Evolutionary conservation across 1,140 invertebrate genomes (phyloP).

Genomic region (Ceratina australensis): DNA sequence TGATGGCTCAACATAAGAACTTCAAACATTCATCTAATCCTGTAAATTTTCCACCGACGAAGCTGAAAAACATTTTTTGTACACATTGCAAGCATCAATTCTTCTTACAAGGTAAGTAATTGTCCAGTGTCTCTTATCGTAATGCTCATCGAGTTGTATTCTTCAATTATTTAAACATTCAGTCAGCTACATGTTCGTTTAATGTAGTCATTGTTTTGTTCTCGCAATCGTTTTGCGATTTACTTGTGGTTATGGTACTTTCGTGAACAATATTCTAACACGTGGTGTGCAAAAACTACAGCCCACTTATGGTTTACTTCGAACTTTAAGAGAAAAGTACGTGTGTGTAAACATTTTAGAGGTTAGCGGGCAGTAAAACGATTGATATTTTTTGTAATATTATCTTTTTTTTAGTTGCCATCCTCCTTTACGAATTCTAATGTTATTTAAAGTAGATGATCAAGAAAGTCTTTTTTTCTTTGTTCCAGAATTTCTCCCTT

Average conservation of each 20-base stretch:
- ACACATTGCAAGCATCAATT: conserved; percentile 59
- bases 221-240: background rate
- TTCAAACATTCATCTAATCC: background rate
- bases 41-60: conserved; percentile 42
- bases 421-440: background rate
- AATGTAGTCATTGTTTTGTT: background rate
- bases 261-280: background rate
- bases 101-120: conserved; percentile 59
- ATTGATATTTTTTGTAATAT: background rate
- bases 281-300: too few relatives aligned
- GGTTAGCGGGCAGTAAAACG: conserved; percentile 22
- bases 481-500: conserved; percentile 56
- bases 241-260: background rate
- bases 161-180: background rate
- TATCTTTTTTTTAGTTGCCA: background rate
- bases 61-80: conserved; percentile 56
- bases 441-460: background rate
- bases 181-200: background rate
- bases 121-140: background rate
- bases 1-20: background rate
- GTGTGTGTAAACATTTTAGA: background rate
- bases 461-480: conserved; percentile 3
- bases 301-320: background rate
- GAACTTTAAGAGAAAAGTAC: background rate
- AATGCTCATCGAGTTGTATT: background rate